Percentiles rank a stretch among this genome's conserved stretches.
Conservation (phyloP, 2,113 vertebrate species). For the Rissa tridactyla region DNA sequence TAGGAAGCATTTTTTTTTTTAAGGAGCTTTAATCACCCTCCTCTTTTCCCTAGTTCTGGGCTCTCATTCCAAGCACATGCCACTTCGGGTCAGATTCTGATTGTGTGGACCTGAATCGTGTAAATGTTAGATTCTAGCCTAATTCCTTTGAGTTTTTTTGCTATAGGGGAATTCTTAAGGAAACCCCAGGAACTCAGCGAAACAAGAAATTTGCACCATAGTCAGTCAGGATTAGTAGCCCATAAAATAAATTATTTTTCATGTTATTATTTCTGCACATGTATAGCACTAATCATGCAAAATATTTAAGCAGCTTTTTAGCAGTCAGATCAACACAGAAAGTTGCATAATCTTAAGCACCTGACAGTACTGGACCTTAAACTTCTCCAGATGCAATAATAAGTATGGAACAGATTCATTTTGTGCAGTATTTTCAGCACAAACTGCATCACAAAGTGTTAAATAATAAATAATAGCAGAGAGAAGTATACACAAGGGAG, state of each 20-base stretch:
- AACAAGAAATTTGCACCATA: background rate
- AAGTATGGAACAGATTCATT: background rate
- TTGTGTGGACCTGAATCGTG: background rate
- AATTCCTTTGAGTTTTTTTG: background rate
- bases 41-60: background rate
- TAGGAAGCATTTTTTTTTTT: background rate
- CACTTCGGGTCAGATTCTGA: background rate
- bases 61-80: background rate
- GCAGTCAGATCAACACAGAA: background rate
- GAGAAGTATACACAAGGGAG: constrained; percentile 36
- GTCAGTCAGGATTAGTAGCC: background rate
- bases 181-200: background rate
- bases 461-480: constrained; percentile 62
- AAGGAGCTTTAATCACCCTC: background rate
- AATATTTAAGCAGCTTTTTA: constrained; percentile 39
- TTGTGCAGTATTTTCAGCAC: constrained; percentile 21
- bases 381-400: background rate
- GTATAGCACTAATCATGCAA: constrained; percentile 2
- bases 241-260: background rate
- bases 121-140: background rate
- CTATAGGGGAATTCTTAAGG: background rate
- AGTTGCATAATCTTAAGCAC: background rate
- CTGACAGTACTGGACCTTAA: background rate
- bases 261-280: background rate
- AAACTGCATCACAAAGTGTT: constrained; percentile 56